Evolutionary conservation across 1,140 invertebrate genomes (phyloP).

Genomic region (Eupeodes corollae): DNA sequence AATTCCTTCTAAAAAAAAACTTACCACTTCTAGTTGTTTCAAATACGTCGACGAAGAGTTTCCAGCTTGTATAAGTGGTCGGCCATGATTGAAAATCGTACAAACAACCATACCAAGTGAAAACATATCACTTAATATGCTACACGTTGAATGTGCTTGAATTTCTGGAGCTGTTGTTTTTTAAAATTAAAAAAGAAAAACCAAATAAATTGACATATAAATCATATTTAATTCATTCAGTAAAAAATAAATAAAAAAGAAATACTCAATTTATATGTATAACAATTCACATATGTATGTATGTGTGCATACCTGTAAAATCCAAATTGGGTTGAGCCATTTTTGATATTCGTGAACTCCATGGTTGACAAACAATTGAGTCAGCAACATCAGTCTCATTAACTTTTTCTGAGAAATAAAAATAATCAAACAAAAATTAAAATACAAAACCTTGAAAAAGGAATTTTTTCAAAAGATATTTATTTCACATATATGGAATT

Average conservation of each 20-base stretch:
- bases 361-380: slow-evolving; percentile 61
- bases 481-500: no score
- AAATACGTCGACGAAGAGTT: slow-evolving; percentile 76
- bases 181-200: neutral
- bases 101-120: slow-evolving; percentile 87
- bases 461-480: no score
- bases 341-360: slow-evolving; percentile 81
- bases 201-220: no score
- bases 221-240: neutral
- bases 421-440: no score
- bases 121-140: slow-evolving; percentile 87
- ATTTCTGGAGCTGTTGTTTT: slow-evolving; percentile 68
- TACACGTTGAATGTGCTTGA: slow-evolving; percentile 70
- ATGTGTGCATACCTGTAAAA: slow-evolving; percentile 76
- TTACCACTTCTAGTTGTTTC: slow-evolving; percentile 84
- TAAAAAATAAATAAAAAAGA: slow-evolving; percentile 1
- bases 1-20: slow-evolving; percentile 32
- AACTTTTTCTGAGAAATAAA: slow-evolving; percentile 46
- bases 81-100: slow-evolving; percentile 80
- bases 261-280: neutral
- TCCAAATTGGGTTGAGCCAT: slow-evolving; percentile 89
- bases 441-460: no score
- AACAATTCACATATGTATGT: no score
- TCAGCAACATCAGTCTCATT: slow-evolving; percentile 58
- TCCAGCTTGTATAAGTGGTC: slow-evolving; percentile 75